Evolutionary conservation across 2,797 vertebrate genomes (phyloP).

Genomic region (Myotis daubentonii): DNA sequence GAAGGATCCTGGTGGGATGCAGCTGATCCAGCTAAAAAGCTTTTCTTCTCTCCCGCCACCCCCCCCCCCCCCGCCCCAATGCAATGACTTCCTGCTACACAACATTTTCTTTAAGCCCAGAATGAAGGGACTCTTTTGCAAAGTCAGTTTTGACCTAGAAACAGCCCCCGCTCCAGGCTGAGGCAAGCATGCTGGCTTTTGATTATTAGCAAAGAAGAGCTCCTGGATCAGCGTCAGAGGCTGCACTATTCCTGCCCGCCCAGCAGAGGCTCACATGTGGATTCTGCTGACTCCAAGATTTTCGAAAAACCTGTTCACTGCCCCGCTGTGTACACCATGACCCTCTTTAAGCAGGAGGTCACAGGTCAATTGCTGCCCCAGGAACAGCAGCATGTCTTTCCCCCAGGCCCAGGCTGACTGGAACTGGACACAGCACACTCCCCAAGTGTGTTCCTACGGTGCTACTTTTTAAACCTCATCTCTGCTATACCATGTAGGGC

Average conservation of each 20-base stretch:
- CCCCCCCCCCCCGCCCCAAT: neutral
- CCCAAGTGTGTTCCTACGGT: neutral
- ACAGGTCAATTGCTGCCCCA: neutral
- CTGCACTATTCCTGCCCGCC: neutral
- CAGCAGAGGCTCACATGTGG: neutral
- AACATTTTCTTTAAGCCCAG: neutral
- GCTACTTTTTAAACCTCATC: constrained; percentile 41
- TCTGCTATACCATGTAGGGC: constrained; percentile 65
- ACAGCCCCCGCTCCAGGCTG: neutral
- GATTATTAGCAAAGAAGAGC: neutral
- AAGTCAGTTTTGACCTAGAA: neutral
- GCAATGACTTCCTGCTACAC: neutral
- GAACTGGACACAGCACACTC: neutral
- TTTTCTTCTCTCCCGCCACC: constrained; percentile 9
- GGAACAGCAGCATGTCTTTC: neutral
- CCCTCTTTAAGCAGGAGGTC: neutral
- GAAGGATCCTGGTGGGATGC: neutral
- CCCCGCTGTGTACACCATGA: fast-evolving
- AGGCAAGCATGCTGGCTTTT: fast-evolving
- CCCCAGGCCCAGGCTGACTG: neutral
- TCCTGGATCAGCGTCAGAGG: neutral
- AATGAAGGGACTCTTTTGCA: constrained; percentile 15
- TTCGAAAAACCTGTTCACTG: neutral
- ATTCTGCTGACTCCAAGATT: neutral
- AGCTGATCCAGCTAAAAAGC: neutral